These are phyloP conservation scores for Apodemus agrarius DNA, from an alignment of 2,797 vertebrate species.

Conservation along the genomic window DNA sequence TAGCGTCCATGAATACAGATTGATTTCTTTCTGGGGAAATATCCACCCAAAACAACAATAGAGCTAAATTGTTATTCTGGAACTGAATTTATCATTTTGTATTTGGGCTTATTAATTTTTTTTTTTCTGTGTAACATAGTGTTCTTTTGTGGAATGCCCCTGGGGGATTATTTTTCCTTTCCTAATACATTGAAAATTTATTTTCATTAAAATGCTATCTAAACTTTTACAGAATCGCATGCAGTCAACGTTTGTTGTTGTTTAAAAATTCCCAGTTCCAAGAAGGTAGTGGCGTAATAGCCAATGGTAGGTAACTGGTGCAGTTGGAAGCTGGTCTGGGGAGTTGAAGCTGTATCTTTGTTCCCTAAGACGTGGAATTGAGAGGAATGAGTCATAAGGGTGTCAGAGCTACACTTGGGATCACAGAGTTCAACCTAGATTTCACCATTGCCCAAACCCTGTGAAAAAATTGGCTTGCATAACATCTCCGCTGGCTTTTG, in stretches of 20 bases:
- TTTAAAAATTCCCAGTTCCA: not conserved
- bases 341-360: not conserved
- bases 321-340: not conserved
- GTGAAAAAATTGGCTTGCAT: not conserved
- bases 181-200: not conserved
- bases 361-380: not conserved
- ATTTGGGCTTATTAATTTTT: not conserved
- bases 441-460: not conserved
- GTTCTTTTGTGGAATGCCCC: not conserved
- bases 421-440: not conserved
- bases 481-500: not conserved
- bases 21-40: not conserved
- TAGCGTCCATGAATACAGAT: not conserved
- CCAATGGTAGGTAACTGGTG: not conserved
- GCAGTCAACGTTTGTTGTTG: not conserved
- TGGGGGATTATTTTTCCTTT: not conserved
- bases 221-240: not conserved
- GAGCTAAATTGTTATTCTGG: not conserved
- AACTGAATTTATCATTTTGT: not conserved
- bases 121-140: not conserved
- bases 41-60: not conserved
- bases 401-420: not conserved
- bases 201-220: not conserved
- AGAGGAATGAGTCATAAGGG: not conserved
- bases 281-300: not conserved